Evolutionary conservation across 1,140 invertebrate genomes (phyloP).

Genomic region (Holotrichia oblita): DNA sequence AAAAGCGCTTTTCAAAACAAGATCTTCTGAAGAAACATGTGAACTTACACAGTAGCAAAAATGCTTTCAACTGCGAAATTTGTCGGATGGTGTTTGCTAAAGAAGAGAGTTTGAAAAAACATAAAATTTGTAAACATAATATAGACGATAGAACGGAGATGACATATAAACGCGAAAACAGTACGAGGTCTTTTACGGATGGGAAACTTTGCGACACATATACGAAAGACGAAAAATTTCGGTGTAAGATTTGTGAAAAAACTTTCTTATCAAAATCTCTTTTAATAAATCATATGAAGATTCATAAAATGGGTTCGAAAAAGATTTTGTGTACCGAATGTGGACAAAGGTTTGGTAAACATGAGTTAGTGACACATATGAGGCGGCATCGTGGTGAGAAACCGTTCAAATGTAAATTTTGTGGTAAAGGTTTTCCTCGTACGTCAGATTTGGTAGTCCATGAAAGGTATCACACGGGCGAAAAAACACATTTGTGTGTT

Average conservation of each 20-base stretch:
- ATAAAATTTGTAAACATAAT: slow-evolving; percentile 62
- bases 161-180: slow-evolving; percentile 56
- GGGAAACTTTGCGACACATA: slow-evolving; percentile 65
- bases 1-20: slow-evolving; percentile 61
- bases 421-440: slow-evolving; percentile 67
- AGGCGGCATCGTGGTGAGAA: slow-evolving; percentile 65
- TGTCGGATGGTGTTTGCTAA: slow-evolving; percentile 64
- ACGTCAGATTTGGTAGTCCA: slow-evolving; percentile 68
- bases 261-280: slow-evolving; percentile 65
- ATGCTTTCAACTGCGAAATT: slow-evolving; percentile 64
- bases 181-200: slow-evolving; percentile 63
- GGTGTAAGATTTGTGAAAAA: slow-evolving; percentile 66
- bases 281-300: slow-evolving; percentile 66
- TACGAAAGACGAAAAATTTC: slow-evolving; percentile 62
- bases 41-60: slow-evolving; percentile 53
- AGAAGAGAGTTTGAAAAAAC: no score
- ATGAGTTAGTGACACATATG: slow-evolving; percentile 68
- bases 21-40: slow-evolving; percentile 64
- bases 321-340: no score
- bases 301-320: slow-evolving; percentile 62
- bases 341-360: slow-evolving; percentile 65
- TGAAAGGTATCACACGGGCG: slow-evolving; percentile 65
- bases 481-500: no score
- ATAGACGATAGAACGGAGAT: slow-evolving; percentile 55
- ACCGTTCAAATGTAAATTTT: no score